Conservation (phyloP, 2,888 invertebrate genomes). For the Podotricha telesiphe region DNA sequence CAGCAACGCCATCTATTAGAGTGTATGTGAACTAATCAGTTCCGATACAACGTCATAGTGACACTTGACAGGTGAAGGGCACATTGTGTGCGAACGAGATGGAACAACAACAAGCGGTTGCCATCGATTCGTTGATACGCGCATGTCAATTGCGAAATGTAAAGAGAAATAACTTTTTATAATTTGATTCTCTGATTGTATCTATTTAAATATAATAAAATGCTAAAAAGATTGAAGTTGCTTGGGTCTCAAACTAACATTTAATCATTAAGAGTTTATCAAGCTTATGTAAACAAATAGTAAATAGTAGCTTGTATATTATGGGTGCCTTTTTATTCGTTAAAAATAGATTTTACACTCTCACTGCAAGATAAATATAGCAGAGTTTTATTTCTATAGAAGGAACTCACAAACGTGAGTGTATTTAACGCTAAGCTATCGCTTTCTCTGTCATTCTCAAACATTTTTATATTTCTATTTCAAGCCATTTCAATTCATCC, state of each 20-base stretch:
- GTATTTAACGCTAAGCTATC: constrained; percentile 30
- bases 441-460: constrained; percentile 50
- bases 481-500: constrained; percentile 53
- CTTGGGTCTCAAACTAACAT: too few relatives aligned
- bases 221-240: too few relatives aligned
- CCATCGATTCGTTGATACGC: constrained; percentile 79
- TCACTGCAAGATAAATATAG: constrained; percentile 22
- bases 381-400: constrained; percentile 27
- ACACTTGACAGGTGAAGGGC: constrained; percentile 55
- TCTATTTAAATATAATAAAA: not conserved
- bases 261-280: too few relatives aligned
- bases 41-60: constrained; percentile 45
- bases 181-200: not conserved
- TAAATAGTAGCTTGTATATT: not conserved
- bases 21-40: constrained; percentile 57
- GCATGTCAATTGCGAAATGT: constrained; percentile 72
- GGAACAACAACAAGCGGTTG: constrained; percentile 73
- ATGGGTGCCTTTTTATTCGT: not conserved
- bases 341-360: constrained; percentile 12
- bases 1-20: constrained; percentile 68
- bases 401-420: constrained; percentile 26
- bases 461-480: constrained; percentile 48
- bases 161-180: constrained; percentile 54
- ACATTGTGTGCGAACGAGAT: constrained; percentile 56
- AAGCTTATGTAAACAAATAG: not conserved